Evolutionary conservation across 2,113 vertebrate genomes (phyloP).

Genomic region (Enhydra lutris): DNA sequence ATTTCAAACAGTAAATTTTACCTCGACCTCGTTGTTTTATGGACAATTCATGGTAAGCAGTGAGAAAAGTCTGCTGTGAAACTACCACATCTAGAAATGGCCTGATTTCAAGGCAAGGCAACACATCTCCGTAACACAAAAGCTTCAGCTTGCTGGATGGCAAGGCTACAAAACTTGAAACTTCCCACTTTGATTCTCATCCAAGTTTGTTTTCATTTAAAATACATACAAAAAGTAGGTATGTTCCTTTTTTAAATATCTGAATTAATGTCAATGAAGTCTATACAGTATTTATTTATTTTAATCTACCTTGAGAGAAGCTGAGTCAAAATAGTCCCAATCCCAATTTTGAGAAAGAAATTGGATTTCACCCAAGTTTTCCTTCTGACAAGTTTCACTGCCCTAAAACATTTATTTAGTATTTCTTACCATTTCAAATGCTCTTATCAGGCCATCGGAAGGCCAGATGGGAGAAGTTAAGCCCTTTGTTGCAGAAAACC

Average conservation of each 20-base stretch:
- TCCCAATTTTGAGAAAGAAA: not conserved
- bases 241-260: not conserved
- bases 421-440: not conserved
- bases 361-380: not conserved
- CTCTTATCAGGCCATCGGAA: not conserved
- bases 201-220: not conserved
- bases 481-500: not conserved
- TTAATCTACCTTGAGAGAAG: not conserved
- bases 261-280: not conserved
- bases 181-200: not conserved
- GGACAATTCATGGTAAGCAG: not conserved
- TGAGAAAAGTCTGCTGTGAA: not conserved
- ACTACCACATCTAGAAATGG: not conserved
- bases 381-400: not conserved
- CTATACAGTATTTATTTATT: not conserved
- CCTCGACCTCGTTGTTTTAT: not conserved
- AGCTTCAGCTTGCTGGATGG: too few species aligned
- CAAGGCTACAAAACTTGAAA: not conserved
- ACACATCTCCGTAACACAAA: not conserved
- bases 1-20: slow-evolving; percentile 5
- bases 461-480: not conserved
- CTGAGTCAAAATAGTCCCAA: slow-evolving; percentile 20
- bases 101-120: not conserved
- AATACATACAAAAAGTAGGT: not conserved
- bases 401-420: not conserved